phyloP scores from a whole-genome alignment of 2,113 vertebrate genomes.

The Pristiophorus japonicus region DNA sequence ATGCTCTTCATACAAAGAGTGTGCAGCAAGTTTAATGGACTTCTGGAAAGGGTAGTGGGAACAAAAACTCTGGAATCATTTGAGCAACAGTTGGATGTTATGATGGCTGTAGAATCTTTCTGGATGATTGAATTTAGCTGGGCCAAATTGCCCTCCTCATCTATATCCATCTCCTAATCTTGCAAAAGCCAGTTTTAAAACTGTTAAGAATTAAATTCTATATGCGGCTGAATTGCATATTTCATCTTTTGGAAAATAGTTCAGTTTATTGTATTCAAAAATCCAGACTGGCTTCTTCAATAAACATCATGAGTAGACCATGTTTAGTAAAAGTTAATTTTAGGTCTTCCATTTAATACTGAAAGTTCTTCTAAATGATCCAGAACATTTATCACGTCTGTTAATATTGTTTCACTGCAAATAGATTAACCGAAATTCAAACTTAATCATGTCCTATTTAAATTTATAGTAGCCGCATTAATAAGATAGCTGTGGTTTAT shows the following conservation, averaged over 20 bases:
- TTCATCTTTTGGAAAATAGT: not conserved
- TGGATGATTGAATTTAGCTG: not conserved
- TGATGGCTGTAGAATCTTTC: no score
- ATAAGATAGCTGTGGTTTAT: not conserved
- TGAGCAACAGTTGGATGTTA: not conserved
- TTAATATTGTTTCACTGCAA: not conserved
- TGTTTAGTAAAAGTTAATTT: not conserved
- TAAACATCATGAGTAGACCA: not conserved
- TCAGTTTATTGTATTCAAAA: not conserved
- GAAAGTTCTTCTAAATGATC: not conserved
- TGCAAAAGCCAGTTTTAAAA: not conserved
- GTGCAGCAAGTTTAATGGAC: no score
- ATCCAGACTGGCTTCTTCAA: not conserved
- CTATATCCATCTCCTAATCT: not conserved
- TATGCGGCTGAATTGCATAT: not conserved
- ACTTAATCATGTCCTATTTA: not conserved
- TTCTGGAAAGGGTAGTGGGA: not conserved
- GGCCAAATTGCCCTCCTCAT: not conserved
- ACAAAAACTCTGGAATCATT: not conserved
- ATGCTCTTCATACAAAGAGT: no score
- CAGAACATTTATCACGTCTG: not conserved
- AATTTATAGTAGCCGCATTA: not conserved
- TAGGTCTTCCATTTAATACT: not conserved
- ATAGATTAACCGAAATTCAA: conserved; percentile 10
- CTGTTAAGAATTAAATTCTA: not conserved